Evolutionary conservation across 2,113 vertebrate species (phyloP).

Genomic region (Vulpes ferrilata): DNA sequence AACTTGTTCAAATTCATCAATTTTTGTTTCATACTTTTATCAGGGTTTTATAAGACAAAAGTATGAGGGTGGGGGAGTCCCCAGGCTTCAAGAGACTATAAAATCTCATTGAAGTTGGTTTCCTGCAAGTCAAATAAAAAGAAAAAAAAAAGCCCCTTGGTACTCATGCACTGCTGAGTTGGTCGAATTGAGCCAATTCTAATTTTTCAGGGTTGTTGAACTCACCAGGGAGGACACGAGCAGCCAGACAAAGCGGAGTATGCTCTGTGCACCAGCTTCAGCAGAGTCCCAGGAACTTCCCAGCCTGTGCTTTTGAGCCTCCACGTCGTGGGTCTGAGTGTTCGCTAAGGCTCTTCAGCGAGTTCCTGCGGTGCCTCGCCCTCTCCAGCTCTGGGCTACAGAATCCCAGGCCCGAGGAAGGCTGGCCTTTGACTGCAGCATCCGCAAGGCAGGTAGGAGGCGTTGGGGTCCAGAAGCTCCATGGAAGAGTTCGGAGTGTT

Average conservation of each 20-base stretch:
- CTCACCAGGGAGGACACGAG: constrained; percentile 55
- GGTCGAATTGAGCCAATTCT: constrained; percentile 62
- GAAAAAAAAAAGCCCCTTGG: neutral
- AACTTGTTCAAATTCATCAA: constrained; percentile 64
- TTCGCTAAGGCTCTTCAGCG: neutral
- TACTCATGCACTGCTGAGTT: constrained; percentile 56
- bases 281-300: constrained; percentile 45
- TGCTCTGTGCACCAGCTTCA: neutral
- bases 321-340: neutral
- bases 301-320: neutral
- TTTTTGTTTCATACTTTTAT: constrained; percentile 71
- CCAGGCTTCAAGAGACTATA: constrained; percentile 68
- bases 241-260: constrained; percentile 53
- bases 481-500: neutral
- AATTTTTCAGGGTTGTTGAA: constrained; percentile 74
- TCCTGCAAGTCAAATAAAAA: constrained; percentile 62
- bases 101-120: constrained; percentile 74
- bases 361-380: neutral
- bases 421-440: neutral
- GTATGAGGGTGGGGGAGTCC: neutral
- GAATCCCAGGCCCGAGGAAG: neutral
- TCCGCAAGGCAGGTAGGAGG: neutral
- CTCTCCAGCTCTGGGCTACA: neutral
- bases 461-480: neutral
- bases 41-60: constrained; percentile 46